These are phyloP conservation scores for Poecile montanus DNA, from an alignment of 2,797 vertebrate species.

Conservation along the genomic window DNA sequence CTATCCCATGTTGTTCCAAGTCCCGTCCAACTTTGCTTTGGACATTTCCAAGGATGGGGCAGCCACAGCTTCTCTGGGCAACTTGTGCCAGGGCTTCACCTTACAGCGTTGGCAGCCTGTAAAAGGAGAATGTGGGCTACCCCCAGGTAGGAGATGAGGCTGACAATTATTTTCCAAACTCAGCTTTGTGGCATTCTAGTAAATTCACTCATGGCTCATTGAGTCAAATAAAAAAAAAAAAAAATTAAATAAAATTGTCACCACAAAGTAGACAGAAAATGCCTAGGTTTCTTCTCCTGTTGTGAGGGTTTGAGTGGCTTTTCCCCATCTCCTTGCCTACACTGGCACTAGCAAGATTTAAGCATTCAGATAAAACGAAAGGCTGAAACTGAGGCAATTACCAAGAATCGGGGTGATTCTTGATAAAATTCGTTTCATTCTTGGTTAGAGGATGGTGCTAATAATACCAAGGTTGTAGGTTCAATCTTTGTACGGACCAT, in stretches of 20 bases:
- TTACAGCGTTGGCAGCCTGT: neutral
- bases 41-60: neutral
- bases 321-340: neutral
- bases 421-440: neutral
- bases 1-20: neutral
- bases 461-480: neutral
- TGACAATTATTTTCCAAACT: neutral
- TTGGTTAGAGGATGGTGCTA: neutral
- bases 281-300: neutral
- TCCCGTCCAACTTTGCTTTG: rapidly evolving
- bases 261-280: neutral
- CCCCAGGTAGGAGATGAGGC: neutral
- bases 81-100: neutral
- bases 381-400: neutral
- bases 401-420: neutral
- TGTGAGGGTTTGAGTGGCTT: neutral
- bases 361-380: neutral
- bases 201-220: neutral
- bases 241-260: neutral
- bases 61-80: neutral
- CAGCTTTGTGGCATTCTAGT: neutral
- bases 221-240: neutral
- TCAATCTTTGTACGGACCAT: rapidly evolving
- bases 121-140: constrained; percentile 18
- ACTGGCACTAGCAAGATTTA: neutral